These are phyloP conservation scores for Melieria omissa DNA, from an alignment of 2,888 invertebrate species.

Conservation along the genomic window DNA sequence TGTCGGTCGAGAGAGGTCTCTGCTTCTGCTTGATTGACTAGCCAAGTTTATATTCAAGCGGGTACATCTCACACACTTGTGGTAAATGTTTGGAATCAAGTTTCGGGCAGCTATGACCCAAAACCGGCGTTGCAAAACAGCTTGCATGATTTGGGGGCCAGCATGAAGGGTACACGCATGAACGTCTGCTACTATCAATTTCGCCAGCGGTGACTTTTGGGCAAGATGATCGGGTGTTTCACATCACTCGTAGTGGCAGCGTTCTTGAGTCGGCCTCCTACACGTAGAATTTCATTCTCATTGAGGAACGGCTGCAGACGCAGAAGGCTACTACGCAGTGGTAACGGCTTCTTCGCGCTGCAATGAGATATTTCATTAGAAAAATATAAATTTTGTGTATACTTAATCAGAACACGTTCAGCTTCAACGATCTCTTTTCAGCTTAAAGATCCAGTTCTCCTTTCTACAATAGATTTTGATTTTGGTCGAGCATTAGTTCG, in stretches of 20 bases:
- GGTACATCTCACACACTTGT: neutral
- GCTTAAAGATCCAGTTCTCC: too few relatives aligned
- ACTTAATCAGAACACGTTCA: too few relatives aligned
- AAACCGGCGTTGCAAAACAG: neutral
- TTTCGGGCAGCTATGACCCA: slow-evolving; percentile 8
- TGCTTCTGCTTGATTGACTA: neutral
- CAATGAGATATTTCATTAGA: neutral
- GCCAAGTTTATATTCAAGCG: neutral
- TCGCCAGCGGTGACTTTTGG: neutral
- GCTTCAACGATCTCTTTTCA: too few relatives aligned
- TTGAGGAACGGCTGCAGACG: neutral
- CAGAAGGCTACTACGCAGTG: neutral
- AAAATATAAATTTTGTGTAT: neutral
- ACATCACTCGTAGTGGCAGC: neutral
- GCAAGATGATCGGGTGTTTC: neutral
- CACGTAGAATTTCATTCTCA: neutral
- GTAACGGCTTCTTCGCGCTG: neutral
- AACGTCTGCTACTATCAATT: neutral
- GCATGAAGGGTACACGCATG: neutral
- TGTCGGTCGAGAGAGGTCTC: too few relatives aligned
- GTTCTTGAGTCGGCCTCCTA: neutral
- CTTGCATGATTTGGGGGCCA: too few relatives aligned
- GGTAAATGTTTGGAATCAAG: neutral
- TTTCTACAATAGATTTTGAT: too few relatives aligned
- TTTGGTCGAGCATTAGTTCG: too few relatives aligned